These are phyloP conservation scores for Ichneumoninae sp. DNA, from an alignment of 2,888 invertebrate species.

Conservation along the genomic window DNA sequence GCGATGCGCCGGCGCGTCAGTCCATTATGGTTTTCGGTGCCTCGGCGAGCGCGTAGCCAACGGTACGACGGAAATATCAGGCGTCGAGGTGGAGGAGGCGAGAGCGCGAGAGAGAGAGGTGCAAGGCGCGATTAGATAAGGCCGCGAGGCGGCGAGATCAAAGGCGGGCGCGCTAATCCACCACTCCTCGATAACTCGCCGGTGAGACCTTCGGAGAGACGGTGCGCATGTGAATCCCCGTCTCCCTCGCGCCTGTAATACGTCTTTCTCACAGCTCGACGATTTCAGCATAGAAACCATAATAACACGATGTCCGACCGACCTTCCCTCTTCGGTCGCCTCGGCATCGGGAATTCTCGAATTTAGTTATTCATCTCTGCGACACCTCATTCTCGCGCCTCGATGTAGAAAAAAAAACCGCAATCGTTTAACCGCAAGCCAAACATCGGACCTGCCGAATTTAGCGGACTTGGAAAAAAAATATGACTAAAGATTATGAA, in stretches of 20 bases:
- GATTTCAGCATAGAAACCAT: conserved; percentile 45
- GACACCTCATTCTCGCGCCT: conserved; percentile 39
- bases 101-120: conserved; percentile 70
- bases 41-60: conserved; percentile 24
- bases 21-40: conserved; percentile 50
- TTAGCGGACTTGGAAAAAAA: not conserved
- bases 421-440: conserved; percentile 5
- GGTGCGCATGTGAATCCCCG: conserved; percentile 48
- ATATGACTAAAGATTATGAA: too few relatives aligned
- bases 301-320: conserved; percentile 34
- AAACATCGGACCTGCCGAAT: conserved; percentile 36
- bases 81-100: conserved; percentile 67
- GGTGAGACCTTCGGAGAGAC: conserved; percentile 68
- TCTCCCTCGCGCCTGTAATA: conserved; percentile 25
- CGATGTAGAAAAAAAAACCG: not conserved
- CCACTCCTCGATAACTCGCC: conserved; percentile 83
- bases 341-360: conserved; percentile 41
- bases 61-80: conserved; percentile 22
- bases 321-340: conserved; percentile 24
- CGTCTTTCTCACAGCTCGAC: conserved; percentile 38
- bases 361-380: conserved; percentile 40
- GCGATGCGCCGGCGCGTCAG: conserved; percentile 51
- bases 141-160: conserved; percentile 81
- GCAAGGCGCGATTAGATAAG: conserved; percentile 83
- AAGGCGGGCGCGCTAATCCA: conserved; percentile 84